These are phyloP conservation scores for Endomychus coccineus DNA, from an alignment of 2,888 invertebrate genomes.

Conservation along the genomic window DNA sequence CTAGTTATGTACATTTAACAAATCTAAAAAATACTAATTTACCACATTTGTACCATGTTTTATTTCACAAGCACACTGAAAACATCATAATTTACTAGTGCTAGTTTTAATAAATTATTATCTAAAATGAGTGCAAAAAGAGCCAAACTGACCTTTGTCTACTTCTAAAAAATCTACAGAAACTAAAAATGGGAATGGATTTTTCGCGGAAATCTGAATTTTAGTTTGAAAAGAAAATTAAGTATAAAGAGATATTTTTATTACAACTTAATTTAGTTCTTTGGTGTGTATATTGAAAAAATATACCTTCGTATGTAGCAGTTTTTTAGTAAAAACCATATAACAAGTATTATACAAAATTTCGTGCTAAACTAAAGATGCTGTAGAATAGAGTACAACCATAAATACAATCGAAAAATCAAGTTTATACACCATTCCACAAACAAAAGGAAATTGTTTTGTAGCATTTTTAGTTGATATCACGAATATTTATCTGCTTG, in stretches of 20 bases:
- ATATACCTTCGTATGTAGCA: slow-evolving; percentile 40
- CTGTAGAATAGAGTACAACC: slow-evolving; percentile 19
- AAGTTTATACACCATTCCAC: too few relatives aligned
- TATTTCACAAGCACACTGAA: slow-evolving; percentile 18
- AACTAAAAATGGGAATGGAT: too few relatives aligned
- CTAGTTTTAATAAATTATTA: slow-evolving; percentile 2
- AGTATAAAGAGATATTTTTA: slow-evolving; percentile 5
- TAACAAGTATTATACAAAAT: slow-evolving; percentile 39
- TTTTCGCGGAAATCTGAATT: too few relatives aligned
- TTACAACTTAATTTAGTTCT: slow-evolving; percentile 35
- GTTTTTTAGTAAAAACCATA: slow-evolving; percentile 43
- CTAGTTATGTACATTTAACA: slow-evolving; percentile 35
- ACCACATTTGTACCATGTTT: slow-evolving; percentile 36
- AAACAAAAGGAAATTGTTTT: too few relatives aligned
- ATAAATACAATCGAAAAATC: background rate
- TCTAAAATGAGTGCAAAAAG: background rate
- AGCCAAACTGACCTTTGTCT: background rate
- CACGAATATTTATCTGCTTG: slow-evolving; percentile 35
- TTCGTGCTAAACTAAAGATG: slow-evolving; percentile 38
- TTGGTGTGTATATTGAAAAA: slow-evolving; percentile 43
- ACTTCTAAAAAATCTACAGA: background rate
- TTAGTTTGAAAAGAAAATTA: slow-evolving; percentile 2
- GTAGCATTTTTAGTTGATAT: slow-evolving; percentile 36
- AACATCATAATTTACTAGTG: background rate
- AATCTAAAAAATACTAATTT: slow-evolving; percentile 34